A percentile compares a stretch with the other conserved stretches of the same genome.
These are phyloP conservation scores for Tenthredo distinguenda DNA, from an alignment of 2,888 invertebrate species.

Conservation along the genomic window DNA sequence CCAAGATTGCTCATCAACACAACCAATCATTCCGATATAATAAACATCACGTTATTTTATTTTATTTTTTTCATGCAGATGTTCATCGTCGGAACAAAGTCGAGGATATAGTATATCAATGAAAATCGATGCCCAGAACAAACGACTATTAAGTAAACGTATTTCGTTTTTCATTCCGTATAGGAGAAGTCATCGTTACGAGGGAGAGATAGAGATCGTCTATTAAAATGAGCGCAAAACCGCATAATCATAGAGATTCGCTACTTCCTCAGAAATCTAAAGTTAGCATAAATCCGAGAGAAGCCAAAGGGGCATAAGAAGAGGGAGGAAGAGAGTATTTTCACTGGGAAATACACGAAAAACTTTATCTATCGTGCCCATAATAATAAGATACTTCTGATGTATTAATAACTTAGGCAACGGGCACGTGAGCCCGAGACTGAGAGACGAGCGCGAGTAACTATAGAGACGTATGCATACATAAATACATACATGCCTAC, in stretches of 20 bases:
- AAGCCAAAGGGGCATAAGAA: conserved; percentile 62
- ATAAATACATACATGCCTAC: not conserved
- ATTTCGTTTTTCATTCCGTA: not conserved
- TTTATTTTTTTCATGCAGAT: not conserved
- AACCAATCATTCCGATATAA: not conserved
- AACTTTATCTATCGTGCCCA: conserved; percentile 60
- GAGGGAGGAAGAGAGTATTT: conserved; percentile 52
- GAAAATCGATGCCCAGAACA: not conserved
- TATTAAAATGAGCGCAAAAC: conserved; percentile 25
- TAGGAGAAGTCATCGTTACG: not conserved
- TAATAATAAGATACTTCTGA: conserved; percentile 62
- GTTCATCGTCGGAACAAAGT: not conserved
- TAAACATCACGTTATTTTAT: not conserved
- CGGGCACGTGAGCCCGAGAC: conserved; percentile 53
- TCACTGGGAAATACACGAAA: conserved; percentile 59
- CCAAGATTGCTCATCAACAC: conserved; percentile 28
- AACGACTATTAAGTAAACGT: not conserved
- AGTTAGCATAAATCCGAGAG: conserved; percentile 68
- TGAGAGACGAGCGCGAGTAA: conserved; percentile 23
- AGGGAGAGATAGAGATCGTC: not conserved
- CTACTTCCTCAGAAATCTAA: conserved; percentile 71
- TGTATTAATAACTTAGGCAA: conserved; percentile 63
- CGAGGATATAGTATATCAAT: not conserved
- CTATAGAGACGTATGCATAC: conserved; percentile 13
- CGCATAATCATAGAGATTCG: conserved; percentile 57